Conservation (phyloP, 1,140 invertebrate species). For the Rhopalosiphum padi region DNA sequence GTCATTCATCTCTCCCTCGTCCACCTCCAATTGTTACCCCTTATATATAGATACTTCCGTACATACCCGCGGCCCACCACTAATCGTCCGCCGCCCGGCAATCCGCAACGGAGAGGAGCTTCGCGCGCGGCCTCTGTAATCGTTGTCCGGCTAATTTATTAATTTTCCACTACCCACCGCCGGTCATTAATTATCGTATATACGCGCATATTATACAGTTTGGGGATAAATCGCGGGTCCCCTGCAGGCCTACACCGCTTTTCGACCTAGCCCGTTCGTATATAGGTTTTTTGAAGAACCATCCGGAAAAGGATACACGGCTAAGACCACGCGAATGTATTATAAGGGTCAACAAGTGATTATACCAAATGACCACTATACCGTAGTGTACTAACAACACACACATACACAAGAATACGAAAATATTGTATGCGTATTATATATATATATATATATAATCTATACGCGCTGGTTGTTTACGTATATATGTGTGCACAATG, state of each 20-base stretch:
- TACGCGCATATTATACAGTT: not conserved
- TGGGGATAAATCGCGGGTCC: not conserved
- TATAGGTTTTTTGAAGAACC: conserved; percentile 22
- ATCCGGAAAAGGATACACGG: not conserved
- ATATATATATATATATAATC: not conserved
- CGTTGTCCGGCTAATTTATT: conserved; percentile 44
- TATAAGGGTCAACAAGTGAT: conserved; percentile 53
- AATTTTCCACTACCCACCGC: not conserved
- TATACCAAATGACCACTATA: conserved; percentile 41
- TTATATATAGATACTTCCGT: not conserved
- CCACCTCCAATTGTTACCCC: not conserved
- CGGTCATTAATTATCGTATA: not conserved
- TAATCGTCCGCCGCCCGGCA: not conserved
- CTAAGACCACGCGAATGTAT: not conserved
- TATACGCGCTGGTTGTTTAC: not conserved
- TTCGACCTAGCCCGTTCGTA: not conserved
- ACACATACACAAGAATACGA: not conserved
- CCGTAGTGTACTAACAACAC: not conserved
- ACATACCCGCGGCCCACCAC: not conserved
- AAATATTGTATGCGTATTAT: not conserved
- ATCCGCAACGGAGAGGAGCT: too few species aligned
- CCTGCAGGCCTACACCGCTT: not conserved
- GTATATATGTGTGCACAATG: not conserved
- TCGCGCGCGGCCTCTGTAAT: not conserved
- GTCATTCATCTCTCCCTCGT: not conserved